Evolutionary conservation across 2,797 vertebrate genomes (phyloP), one percentile per base, ranked within the genome.

Genomic region (Psittacula echo): DNA sequence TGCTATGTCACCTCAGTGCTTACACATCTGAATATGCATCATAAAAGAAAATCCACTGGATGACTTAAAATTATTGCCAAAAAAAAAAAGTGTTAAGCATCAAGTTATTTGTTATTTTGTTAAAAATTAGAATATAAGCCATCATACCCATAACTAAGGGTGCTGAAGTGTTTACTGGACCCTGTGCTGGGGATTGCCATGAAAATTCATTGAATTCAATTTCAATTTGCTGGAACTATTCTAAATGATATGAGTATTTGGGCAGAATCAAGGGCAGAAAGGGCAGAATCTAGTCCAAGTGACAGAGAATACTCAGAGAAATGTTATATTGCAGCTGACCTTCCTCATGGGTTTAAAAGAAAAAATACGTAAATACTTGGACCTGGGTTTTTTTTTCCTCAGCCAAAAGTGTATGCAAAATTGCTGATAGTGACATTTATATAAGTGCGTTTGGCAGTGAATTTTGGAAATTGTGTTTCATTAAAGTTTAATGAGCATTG

Each of bases 401-500:
- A 3, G 2, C 30, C 68, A 91, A 65, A 80, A 95, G 24, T 47
- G 32, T 60, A 81, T 67, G 66, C 61, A 89, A 95, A 95, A 96
- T 61, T 90, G 89, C 72, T 95, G 93, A 95, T 90, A 80, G 62
- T 94, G 92, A 92, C 92, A 95, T 95, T 96, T 95, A 82, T 84
- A 77, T 68, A 94, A 97, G 80, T 95, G 62, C 83, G 87, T 76
- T 95, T 96, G 89, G 87, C 89, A 94, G 71, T 58, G 89, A 90
- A 88, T 94, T 97, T 95, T 91, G 86, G 77, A 96, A 93, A 88
- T 60, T 83, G 78, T 67, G 39, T 68, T 95, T 95, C 92, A 93
- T 95, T 96, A 91, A 96, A 95, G 5, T 94, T 94, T 95, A 95
- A 96, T 91, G 80, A 95, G 89, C 77, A 39, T 77, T 74, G 17